Conservation (phyloP, 2,888 invertebrate genomes). For the Dendrolimus houi region DNA sequence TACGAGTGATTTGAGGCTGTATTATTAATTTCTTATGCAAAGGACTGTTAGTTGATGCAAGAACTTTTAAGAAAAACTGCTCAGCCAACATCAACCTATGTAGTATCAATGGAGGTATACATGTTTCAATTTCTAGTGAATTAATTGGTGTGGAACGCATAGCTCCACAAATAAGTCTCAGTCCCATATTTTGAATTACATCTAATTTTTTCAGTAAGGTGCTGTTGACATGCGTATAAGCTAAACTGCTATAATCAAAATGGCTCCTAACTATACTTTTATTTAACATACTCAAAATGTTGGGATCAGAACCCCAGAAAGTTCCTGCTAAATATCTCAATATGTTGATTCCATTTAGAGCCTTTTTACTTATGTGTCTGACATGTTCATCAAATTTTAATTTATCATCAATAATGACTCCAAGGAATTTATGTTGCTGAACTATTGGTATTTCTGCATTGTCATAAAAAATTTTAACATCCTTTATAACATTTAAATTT, state of each 20-base stretch:
- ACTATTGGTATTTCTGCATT: background rate
- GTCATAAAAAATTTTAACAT: too few species aligned
- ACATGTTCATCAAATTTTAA: background rate
- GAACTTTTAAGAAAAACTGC: too few species aligned
- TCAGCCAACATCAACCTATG: too few species aligned
- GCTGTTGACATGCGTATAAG: slow-evolving; percentile 1
- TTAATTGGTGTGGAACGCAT: slow-evolving; percentile 7
- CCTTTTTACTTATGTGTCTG: background rate
- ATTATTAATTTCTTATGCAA: too few species aligned
- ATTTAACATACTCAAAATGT: background rate
- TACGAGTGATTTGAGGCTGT: too few species aligned
- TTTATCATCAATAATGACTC: background rate
- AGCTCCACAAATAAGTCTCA: slow-evolving; percentile 6
- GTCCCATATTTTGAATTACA: slow-evolving; percentile 4
- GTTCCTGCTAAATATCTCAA: background rate
- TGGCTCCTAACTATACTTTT: slow-evolving; percentile 4
- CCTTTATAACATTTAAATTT: background rate
- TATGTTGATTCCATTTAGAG: background rate
- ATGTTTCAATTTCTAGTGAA: slow-evolving; percentile 5
- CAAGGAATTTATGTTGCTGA: background rate
- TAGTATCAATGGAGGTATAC: too few species aligned
- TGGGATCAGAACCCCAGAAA: slow-evolving; percentile 1
- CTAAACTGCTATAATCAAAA: slow-evolving; percentile 4
- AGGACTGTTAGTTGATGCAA: too few species aligned
- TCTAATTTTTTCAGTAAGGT: slow-evolving; percentile 5